These are phyloP conservation scores for Odontocolon sp. DNA, from an alignment of 2,888 invertebrate genomes.

Conservation along the genomic window DNA sequence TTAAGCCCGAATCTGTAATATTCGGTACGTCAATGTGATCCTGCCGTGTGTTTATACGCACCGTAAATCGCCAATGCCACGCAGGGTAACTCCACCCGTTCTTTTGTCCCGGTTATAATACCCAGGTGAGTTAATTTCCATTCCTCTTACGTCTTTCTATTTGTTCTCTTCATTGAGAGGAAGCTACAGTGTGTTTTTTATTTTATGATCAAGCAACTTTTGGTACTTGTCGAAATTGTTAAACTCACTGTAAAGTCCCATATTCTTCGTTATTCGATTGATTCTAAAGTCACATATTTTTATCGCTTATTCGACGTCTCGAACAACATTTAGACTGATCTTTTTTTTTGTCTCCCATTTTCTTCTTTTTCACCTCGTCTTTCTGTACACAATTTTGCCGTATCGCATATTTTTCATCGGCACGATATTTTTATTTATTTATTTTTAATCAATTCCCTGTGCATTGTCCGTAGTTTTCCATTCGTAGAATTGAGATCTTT, in stretches of 20 bases:
- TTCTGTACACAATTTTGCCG: conserved; percentile 19
- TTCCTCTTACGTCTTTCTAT: conserved; percentile 61
- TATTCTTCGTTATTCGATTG: conserved; percentile 31
- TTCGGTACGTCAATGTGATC: conserved; percentile 59
- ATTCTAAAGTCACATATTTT: conserved; percentile 9
- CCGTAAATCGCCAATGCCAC: conserved; percentile 65
- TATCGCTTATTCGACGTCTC: conserved; percentile 12
- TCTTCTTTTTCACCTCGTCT: conserved; percentile 38
- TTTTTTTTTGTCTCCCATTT: conserved; percentile 16
- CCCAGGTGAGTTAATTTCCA: conserved; percentile 74
- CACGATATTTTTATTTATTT: conserved; percentile 29
- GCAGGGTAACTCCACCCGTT: conserved; percentile 71
- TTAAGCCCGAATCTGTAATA: conserved; percentile 63
- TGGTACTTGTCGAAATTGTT: too few relatives aligned
- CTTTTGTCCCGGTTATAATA: conserved; percentile 75
- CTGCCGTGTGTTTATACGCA: conserved; percentile 59
- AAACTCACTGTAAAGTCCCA: not conserved
- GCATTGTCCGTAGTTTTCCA: conserved; percentile 42
- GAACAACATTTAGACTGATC: conserved; percentile 27
- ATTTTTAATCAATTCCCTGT: not conserved
- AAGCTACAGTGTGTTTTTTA: too few relatives aligned
- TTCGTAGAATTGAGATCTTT: conserved; percentile 30
- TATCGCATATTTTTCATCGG: conserved; percentile 45
- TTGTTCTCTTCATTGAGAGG: conserved; percentile 19
- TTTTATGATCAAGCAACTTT: too few relatives aligned